phyloP scores from a whole-genome alignment of 2,113 vertebrate species.

The Phasianus colchicus region DNA sequence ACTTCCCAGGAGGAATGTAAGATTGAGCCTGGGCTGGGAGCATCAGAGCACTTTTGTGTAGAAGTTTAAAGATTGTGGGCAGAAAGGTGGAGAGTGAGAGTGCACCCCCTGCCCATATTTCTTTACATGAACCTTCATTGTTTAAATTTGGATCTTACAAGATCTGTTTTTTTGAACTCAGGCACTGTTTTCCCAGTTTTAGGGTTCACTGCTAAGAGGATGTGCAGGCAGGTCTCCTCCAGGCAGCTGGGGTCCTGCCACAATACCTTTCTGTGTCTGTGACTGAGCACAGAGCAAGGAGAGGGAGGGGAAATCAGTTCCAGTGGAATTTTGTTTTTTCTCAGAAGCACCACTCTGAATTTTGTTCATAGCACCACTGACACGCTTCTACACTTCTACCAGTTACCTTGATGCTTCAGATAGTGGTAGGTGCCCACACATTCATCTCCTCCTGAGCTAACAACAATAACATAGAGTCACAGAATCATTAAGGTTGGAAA shows the following conservation, averaged over 20 bases:
- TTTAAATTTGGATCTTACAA: not conserved
- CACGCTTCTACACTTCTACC: not conserved
- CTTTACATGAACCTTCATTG: not conserved
- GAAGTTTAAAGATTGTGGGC: not conserved
- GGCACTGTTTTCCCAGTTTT: not conserved
- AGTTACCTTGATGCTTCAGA: not conserved
- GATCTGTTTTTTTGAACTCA: not conserved
- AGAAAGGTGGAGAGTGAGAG: not conserved
- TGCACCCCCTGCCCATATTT: not conserved
- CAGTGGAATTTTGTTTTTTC: not conserved
- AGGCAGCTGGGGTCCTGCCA: not conserved
- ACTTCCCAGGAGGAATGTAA: not conserved
- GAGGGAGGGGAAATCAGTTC: not conserved
- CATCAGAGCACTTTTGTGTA: not conserved
- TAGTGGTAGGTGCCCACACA: not conserved
- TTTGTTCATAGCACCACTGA: not conserved
- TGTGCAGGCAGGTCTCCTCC: not conserved
- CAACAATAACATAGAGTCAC: not conserved
- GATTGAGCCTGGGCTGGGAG: not conserved
- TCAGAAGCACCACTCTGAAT: not conserved
- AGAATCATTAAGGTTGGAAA: too few relatives aligned
- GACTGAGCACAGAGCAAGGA: not conserved
- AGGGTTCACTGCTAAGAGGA: not conserved
- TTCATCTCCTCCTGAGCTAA: not conserved
- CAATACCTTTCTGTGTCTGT: not conserved